Percentiles rank a stretch among this genome's conserved stretches.
These are phyloP conservation scores for Characodon lateralis DNA, from an alignment of 2,797 vertebrate species.

Conservation along the genomic window DNA sequence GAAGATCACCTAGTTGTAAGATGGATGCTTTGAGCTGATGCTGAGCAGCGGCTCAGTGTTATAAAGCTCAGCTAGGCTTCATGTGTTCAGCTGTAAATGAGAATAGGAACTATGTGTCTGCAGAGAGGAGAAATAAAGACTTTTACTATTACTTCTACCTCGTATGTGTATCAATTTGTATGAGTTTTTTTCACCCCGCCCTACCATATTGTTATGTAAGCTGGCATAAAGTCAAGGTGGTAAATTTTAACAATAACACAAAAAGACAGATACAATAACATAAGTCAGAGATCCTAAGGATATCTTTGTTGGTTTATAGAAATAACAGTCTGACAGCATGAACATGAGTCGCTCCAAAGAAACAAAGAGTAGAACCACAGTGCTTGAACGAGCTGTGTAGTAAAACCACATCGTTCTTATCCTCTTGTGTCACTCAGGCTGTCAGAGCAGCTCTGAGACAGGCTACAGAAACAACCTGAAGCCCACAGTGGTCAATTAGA, in stretches of 20 bases:
- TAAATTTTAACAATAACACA: conserved; percentile 5
- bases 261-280: conserved; percentile 12
- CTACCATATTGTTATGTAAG: background rate
- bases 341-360: conserved; percentile 20
- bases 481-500: conserved; percentile 68
- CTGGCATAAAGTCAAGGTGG: background rate
- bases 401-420: conserved; percentile 43
- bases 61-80: background rate
- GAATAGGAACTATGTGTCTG: no score
- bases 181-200: background rate
- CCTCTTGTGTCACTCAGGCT: conserved; percentile 45
- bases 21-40: background rate
- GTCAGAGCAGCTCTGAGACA: conserved; percentile 45
- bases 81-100: no score
- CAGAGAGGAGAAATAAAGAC: no score
- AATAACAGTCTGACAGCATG: conserved; percentile 25
- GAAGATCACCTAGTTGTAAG: background rate
- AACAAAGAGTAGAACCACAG: conserved; percentile 11
- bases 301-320: conserved; percentile 24
- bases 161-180: no score
- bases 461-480: conserved; percentile 45
- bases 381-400: conserved; percentile 14
- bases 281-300: conserved; percentile 9
- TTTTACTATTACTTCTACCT: no score
- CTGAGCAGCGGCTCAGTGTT: background rate